Conservation (phyloP, 2,113 vertebrate species). For the Lagopus leucura region DNA sequence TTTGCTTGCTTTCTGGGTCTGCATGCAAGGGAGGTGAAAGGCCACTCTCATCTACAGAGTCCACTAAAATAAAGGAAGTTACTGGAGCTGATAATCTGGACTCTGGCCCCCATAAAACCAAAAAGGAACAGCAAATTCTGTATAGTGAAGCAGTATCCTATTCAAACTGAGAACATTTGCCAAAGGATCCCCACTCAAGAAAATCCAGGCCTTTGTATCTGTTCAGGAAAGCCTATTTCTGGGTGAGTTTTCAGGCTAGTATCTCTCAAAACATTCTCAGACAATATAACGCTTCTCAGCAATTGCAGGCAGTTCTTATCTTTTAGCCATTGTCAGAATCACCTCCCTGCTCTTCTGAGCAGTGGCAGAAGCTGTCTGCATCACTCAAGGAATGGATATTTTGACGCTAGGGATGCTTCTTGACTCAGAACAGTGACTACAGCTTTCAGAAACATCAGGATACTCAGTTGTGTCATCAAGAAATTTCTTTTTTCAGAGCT, state of each 20-base stretch:
- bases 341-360: not conserved
- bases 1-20: not conserved
- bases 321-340: not conserved
- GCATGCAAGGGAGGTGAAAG: not conserved
- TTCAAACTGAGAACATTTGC: not conserved
- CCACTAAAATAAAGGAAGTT: not conserved
- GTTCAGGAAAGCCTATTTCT: not conserved
- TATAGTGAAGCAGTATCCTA: not conserved
- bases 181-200: not conserved
- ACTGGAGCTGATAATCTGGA: not conserved
- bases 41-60: not conserved
- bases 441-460: not conserved
- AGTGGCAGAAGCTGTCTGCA: not conserved
- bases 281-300: rapidly evolving
- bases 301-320: not conserved
- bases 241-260: not conserved
- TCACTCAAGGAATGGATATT: not conserved
- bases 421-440: not conserved
- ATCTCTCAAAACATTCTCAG: not conserved
- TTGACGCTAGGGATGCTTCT: not conserved
- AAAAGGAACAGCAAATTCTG: not conserved
- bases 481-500: not conserved
- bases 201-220: not conserved
- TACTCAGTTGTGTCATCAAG: not conserved
- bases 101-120: not conserved